Base-by-base conservation (phyloP, 92 coral and sea anemone species). In the Epizoanthus illoricatus region DNA sequence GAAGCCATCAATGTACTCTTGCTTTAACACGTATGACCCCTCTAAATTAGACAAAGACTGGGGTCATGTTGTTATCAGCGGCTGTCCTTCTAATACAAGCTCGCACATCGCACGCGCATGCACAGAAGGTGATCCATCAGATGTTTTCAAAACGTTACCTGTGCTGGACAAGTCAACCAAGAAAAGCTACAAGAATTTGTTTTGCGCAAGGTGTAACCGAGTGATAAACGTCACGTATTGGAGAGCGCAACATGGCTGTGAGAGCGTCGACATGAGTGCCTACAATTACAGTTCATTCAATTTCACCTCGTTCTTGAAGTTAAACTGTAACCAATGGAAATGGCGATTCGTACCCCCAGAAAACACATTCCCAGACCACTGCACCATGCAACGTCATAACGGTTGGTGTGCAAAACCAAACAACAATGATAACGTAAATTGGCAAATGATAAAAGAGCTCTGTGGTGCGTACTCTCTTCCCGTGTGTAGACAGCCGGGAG, bases 391-490 rank as follows among this genome's bases (percentile, higher is more conserved):
- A 11, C 10, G 12, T 4, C 52, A 74, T 36, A 11, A 2, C 7
- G 49, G 54, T 3, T 57, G 80, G 80, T 28, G 15, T 21, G 19
- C 9, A 10, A 33, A 3, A 12, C 20, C 17, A 56, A 58, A 58
- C 23, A 36, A 21, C 1, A 74, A 58, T 23, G 18, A 57, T 5
- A 21, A 55, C 17, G n/a, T 52, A 55, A 56, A 33, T 17, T 21
- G 59, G 65, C 21, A 55, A 23, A 74, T 8, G 65, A 43, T 56
- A 6, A 23, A 54, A 74, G 16, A 36, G 0, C 79, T 74, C 16
- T 74, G 79, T 55, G 65, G 54, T 28, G 79, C 66, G 18, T 74
- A 74, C 58, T 55, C 15, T 56, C 79, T 74, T 23, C 79, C 79
- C 7, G 79, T 74, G 3, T 74, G 79, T 56, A 4, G 15, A 74